phyloP scores from a whole-genome alignment of 2,113 vertebrate genomes.

The Hassar affinis region DNA sequence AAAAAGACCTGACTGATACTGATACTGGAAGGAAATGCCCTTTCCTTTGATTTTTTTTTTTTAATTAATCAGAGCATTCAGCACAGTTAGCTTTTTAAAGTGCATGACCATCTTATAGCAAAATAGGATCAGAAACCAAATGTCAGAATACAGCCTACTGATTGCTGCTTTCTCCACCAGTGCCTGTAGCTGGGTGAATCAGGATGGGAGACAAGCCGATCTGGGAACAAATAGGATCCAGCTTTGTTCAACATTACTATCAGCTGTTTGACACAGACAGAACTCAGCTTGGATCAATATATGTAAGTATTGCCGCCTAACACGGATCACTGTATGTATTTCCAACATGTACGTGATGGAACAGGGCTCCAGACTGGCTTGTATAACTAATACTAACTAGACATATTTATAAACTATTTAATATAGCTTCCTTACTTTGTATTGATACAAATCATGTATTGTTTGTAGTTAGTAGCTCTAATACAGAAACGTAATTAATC shows the following conservation, averaged over 20 bases:
- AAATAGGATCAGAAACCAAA: not conserved
- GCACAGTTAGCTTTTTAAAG: not conserved
- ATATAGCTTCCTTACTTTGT: too few relatives aligned
- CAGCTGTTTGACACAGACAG: slow-evolving; percentile 94
- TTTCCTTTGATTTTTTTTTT: not conserved
- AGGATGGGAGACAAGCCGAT: slow-evolving; percentile 97
- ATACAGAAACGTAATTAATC: too few relatives aligned
- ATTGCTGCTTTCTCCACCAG: slow-evolving; percentile 63
- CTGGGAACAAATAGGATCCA: slow-evolving; percentile 99
- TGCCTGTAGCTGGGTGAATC: slow-evolving; percentile 80
- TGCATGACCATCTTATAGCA: not conserved
- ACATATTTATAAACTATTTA: too few relatives aligned
- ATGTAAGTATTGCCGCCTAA: slow-evolving; percentile 79
- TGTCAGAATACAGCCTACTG: not conserved
- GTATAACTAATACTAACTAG: too few relatives aligned
- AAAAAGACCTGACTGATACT: not conserved
- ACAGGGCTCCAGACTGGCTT: too few relatives aligned
- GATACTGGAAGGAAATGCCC: not conserved
- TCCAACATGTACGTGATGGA: too few relatives aligned
- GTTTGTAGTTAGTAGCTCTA: too few relatives aligned
- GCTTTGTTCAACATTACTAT: slow-evolving; percentile 98
- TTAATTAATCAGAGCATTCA: not conserved
- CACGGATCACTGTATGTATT: too few relatives aligned
- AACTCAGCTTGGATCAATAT: slow-evolving; percentile 91
- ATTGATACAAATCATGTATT: too few relatives aligned